Conservation (phyloP, 1,140 invertebrate species). For the Megalopta genalis region DNA sequence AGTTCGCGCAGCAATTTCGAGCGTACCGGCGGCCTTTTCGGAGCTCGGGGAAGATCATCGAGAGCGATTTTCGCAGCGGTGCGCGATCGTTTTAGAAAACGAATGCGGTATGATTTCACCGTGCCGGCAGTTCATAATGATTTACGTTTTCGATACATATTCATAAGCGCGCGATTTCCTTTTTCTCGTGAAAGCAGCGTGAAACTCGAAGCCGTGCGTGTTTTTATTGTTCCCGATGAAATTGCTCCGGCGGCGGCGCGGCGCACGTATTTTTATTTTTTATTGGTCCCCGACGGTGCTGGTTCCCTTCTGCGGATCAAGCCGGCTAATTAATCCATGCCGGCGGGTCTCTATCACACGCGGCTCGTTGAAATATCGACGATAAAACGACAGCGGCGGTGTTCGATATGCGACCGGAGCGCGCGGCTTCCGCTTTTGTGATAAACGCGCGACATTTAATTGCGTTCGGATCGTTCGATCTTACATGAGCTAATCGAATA, state of each 20-base stretch:
- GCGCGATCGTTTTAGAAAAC: background rate
- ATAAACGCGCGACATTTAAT: background rate
- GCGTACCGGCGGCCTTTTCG: background rate
- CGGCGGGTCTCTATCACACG: background rate
- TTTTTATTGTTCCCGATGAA: too few species aligned
- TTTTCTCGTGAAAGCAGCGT: constrained; percentile 27
- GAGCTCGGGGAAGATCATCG: too few species aligned
- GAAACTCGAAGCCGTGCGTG: background rate
- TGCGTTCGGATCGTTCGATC: too few species aligned
- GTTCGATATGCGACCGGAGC: too few species aligned
- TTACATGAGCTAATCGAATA: too few species aligned
- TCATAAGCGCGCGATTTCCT: background rate
- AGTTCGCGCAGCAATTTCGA: too few species aligned
- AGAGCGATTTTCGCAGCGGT: background rate
- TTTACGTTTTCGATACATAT: constrained; percentile 5
- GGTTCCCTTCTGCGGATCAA: too few species aligned
- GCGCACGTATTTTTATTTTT: too few species aligned
- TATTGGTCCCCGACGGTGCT: background rate
- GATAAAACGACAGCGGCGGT: background rate
- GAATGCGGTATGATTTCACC: constrained; percentile 2
- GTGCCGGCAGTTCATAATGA: background rate
- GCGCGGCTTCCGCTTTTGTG: background rate
- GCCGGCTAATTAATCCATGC: background rate
- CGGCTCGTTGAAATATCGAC: background rate
- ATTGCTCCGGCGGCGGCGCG: background rate